These are phyloP conservation scores for Tupaia chinensis DNA, from an alignment of 2,113 vertebrate species.

Conservation along the genomic window DNA sequence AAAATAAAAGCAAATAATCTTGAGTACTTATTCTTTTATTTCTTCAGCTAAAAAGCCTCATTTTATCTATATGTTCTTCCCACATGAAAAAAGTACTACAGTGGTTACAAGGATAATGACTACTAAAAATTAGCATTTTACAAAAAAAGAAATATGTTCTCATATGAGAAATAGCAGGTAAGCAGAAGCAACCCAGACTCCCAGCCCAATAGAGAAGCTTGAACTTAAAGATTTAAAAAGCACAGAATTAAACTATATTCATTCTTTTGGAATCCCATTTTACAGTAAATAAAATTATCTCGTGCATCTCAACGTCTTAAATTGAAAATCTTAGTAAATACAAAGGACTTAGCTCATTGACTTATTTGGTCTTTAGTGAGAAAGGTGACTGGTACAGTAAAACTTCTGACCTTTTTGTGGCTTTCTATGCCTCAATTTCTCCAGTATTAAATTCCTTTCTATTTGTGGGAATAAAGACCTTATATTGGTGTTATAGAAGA, in stretches of 20 bases:
- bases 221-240: not conserved
- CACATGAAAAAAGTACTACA: not conserved
- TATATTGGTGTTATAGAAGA: not conserved
- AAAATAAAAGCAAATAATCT: not conserved
- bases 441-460: not conserved
- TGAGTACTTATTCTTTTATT: not conserved
- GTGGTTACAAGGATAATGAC: not conserved
- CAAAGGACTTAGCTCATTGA: not conserved
- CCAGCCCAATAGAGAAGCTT: not conserved
- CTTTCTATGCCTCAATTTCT: not conserved
- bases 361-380: not conserved
- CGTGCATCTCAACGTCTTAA: not conserved
- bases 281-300: slow-evolving; percentile 8
- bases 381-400: not conserved
- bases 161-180: not conserved
- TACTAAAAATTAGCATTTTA: slow-evolving; percentile 35
- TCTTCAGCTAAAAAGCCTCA: slow-evolving; percentile 9
- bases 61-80: not conserved
- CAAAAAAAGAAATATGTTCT: not conserved
- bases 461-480: not conserved
- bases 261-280: not conserved
- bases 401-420: not conserved
- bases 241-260: not conserved
- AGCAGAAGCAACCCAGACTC: not conserved
- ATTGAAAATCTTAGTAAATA: not conserved